Conservation (phyloP, 2,113 vertebrate species). For the Capreolus pygargus region DNA sequence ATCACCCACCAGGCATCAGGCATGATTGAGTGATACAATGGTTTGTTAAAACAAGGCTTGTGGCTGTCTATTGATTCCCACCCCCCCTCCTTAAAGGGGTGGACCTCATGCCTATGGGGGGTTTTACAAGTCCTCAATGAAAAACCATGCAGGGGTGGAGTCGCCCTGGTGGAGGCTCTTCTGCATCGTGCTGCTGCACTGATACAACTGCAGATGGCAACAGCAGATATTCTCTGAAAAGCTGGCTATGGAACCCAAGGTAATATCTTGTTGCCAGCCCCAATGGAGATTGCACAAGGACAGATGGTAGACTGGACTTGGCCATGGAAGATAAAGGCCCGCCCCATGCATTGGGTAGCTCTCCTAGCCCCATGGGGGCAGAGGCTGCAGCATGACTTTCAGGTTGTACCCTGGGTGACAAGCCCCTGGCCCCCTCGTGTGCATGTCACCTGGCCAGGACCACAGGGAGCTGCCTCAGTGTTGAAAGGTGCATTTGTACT, state of each 20-base stretch:
- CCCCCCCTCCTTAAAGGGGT: background rate
- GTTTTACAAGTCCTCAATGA: background rate
- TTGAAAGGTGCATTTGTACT: background rate
- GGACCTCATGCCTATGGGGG: background rate
- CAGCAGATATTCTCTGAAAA: background rate
- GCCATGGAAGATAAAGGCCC: background rate
- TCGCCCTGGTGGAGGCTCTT: background rate
- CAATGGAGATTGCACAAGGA: background rate
- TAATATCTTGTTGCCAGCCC: background rate
- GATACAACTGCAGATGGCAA: background rate
- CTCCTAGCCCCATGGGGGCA: background rate
- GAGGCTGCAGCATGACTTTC: background rate
- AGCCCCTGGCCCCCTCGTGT: background rate
- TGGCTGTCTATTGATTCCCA: background rate
- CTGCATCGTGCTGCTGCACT: background rate
- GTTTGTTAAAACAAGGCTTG: background rate
- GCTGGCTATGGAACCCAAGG: background rate
- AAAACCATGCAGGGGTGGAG: background rate
- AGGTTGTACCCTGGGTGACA: background rate
- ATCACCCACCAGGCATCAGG: background rate
- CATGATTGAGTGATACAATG: background rate
- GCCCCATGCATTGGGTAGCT: rapidly evolving
- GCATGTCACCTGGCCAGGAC: background rate
- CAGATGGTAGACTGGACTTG: background rate
- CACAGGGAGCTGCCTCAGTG: background rate